Percentiles rank a stretch among this genome's conserved stretches.
phyloP scores from a whole-genome alignment of 2,797 vertebrate genomes.

The Champsocephalus gunnari region DNA sequence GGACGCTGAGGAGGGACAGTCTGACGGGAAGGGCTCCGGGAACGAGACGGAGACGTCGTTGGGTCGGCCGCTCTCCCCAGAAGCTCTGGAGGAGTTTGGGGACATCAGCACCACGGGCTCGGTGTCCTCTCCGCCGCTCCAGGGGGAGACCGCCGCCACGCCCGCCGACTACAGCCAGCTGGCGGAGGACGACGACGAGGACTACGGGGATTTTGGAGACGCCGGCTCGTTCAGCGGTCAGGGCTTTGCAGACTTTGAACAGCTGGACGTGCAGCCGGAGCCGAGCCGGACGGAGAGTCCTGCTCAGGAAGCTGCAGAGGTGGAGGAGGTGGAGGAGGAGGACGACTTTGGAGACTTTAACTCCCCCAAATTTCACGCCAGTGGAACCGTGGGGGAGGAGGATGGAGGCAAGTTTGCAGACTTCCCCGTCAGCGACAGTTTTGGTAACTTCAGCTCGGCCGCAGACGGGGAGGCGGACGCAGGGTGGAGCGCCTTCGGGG shows the following conservation, averaged over 20 bases:
- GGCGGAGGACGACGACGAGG: slow-evolving; percentile 78
- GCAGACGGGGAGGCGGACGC: slow-evolving; percentile 46
- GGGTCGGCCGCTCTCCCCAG: slow-evolving; percentile 76
- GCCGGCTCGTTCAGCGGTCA: slow-evolving; percentile 55
- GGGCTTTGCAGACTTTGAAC: slow-evolving; percentile 78
- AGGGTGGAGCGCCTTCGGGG: slow-evolving; percentile 91
- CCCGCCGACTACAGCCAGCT: slow-evolving; percentile 79
- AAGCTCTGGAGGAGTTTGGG: slow-evolving; percentile 87
- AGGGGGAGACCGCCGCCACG: slow-evolving; percentile 76
- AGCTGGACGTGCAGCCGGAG: slow-evolving; percentile 48
- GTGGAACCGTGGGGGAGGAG: slow-evolving; percentile 24
- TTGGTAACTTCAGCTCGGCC: slow-evolving; percentile 92
- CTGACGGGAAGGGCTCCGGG: slow-evolving; percentile 69
- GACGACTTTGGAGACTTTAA: slow-evolving; percentile 91
- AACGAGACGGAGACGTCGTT: slow-evolving; percentile 81
- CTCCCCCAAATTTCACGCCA: slow-evolving; percentile 62
- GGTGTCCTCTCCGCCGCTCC: slow-evolving; percentile 73
- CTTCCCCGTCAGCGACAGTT: slow-evolving; percentile 90
- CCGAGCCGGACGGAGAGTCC: background rate
- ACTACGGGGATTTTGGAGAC: slow-evolving; percentile 86
- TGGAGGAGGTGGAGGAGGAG: slow-evolving; percentile 59
- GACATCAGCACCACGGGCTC: slow-evolving; percentile 88
- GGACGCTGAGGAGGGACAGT: slow-evolving; percentile 19
- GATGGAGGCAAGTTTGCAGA: slow-evolving; percentile 55
- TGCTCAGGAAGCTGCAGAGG: background rate